Evolutionary conservation across 2,888 invertebrate genomes (phyloP).

Genomic region (Apodemia mormo): DNA sequence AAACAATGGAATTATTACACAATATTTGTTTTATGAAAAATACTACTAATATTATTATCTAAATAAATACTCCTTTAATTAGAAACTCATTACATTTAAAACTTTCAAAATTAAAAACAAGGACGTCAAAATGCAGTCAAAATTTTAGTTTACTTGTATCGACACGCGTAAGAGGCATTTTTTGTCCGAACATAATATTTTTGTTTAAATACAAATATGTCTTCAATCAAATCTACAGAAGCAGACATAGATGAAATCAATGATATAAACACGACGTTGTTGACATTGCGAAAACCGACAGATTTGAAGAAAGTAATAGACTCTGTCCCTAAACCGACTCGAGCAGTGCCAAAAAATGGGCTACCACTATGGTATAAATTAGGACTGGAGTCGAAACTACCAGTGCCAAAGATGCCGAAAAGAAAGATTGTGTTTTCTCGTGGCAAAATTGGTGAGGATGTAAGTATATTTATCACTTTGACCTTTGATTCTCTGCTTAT

Average conservation of each 20-base stretch:
- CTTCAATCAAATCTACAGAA: constrained; percentile 36
- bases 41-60: no score
- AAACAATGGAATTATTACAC: no score
- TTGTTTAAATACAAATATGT: constrained; percentile 25
- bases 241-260: constrained; percentile 48
- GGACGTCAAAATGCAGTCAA: constrained; percentile 25
- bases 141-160: constrained; percentile 32
- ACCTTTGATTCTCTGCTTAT: no score
- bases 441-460: constrained; percentile 77
- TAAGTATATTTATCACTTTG: constrained; percentile 48
- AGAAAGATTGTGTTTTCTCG: constrained; percentile 75
- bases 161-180: constrained; percentile 20
- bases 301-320: constrained; percentile 72
- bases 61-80: no score
- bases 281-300: constrained; percentile 72
- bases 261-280: constrained; percentile 58
- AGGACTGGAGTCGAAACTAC: constrained; percentile 77
- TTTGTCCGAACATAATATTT: constrained; percentile 6
- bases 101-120: constrained; percentile 24
- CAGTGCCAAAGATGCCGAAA: constrained; percentile 75
- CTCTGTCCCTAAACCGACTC: constrained; percentile 67
- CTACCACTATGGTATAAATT: constrained; percentile 78
- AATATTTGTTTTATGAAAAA: no score
- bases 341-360: constrained; percentile 73
- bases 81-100: neutral